Evolutionary conservation across 2,797 vertebrate species (phyloP).

Genomic region (Poliocrania exsul): DNA sequence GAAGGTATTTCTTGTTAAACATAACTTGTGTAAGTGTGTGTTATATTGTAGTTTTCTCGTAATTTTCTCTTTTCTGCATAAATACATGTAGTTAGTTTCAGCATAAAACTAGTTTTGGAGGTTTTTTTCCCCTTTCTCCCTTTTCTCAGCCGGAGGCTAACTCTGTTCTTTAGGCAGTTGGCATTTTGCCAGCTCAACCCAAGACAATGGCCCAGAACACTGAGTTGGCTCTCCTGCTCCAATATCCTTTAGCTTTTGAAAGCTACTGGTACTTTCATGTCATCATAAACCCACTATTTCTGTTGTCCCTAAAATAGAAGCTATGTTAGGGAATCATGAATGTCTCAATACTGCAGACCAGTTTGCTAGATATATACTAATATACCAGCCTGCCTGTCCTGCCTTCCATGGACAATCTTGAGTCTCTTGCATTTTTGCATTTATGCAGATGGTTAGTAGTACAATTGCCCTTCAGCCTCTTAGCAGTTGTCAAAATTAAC

Average conservation of each 20-base stretch:
- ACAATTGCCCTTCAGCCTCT: slow-evolving; percentile 8
- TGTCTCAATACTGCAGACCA: neutral
- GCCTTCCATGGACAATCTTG: neutral
- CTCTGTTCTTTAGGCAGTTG: too few species aligned
- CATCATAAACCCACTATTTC: neutral
- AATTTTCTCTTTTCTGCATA: too few species aligned
- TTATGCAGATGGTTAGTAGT: neutral
- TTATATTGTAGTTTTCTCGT: too few species aligned
- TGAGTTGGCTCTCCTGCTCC: neutral
- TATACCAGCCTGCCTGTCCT: neutral
- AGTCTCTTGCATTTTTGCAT: neutral
- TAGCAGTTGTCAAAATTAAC: slow-evolving; percentile 47
- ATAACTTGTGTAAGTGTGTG: too few species aligned
- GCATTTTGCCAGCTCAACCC: too few species aligned
- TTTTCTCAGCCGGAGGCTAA: too few species aligned
- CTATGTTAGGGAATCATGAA: neutral
- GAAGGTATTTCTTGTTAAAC: too few species aligned
- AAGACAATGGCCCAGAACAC: too few species aligned
- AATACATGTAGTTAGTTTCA: too few species aligned
- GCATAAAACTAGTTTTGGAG: too few species aligned
- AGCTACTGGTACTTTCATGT: neutral
- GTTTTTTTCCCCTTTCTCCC: too few species aligned
- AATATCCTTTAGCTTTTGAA: neutral
- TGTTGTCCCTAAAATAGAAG: neutral
- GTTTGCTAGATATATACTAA: neutral